Percentiles rank a stretch among this genome's conserved stretches.
phyloP scores from a whole-genome alignment of 64 coral and sea anemone species.

The Platygyra sinensis region DNA sequence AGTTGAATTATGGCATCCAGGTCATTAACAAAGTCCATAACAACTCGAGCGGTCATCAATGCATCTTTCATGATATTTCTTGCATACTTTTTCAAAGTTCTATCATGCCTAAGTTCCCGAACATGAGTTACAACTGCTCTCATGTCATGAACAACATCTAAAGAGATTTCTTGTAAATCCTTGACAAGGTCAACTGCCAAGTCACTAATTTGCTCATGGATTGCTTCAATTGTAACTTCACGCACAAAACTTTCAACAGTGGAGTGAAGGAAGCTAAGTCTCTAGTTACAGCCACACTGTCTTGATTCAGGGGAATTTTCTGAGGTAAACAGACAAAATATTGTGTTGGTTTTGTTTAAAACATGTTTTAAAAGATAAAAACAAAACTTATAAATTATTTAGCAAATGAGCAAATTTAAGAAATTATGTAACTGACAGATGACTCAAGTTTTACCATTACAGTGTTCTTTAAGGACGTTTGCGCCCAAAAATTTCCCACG shows the following conservation, averaged over 20 bases:
- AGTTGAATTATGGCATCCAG: constrained; percentile 71
- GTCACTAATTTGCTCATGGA: constrained; percentile 67
- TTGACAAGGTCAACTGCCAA: constrained; percentile 73
- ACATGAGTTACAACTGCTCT: constrained; percentile 73
- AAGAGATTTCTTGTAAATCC: constrained; percentile 89
- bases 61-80: constrained; percentile 81
- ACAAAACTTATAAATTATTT: no score
- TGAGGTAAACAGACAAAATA: constrained; percentile 66
- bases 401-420: no score
- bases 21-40: constrained; percentile 90
- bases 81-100: constrained; percentile 51
- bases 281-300: constrained; percentile 69
- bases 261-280: constrained; percentile 66
- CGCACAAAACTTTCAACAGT: constrained; percentile 64
- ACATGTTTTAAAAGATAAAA: neutral
- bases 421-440: no score
- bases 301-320: constrained; percentile 82
- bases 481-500: no score
- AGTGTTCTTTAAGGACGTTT: no score
- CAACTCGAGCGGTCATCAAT: constrained; percentile 72
- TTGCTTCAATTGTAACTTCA: constrained; percentile 68
- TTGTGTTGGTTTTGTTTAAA: constrained; percentile 4
- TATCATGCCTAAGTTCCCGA: constrained; percentile 66
- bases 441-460: no score
- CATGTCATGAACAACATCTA: constrained; percentile 77